Base-by-base conservation (phyloP, 2,797 vertebrate species). In the Gadopsis bispinosus region DNA sequence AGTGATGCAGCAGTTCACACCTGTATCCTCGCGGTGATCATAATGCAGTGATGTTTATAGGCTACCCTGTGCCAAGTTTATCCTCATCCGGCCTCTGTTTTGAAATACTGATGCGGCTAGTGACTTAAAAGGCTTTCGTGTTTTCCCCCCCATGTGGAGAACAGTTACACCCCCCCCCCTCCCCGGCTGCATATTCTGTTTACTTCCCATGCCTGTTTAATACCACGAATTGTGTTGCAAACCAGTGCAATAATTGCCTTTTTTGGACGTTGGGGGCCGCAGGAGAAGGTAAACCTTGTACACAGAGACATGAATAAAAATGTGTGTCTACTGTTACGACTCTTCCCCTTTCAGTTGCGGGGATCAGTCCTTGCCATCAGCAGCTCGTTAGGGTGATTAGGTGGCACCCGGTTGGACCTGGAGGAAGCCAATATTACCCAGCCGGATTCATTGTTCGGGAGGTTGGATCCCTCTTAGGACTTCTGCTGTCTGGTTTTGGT, bases 71-170 rank as follows among this genome's bases (percentile, higher is more conserved):
- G 5, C 41, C n/a, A 45, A 22, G 29, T 39, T 66, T 37, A 31
- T 55, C 35, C 31, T 76, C 16, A 71, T 33, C 13, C 1, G 62
- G 41, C 66, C 17, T 66, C 56, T 50, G 53, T 75, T 85, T 73
- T 77, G 20, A 80, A 79, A 73, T 55, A 39, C 31, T 54, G 67
- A 54, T 54, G 31, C 69, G 73, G 61, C 74, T 69, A 70, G 78
- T 84, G 65, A 77, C 67, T 81, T 77, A 45, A 85, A 88, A 85
- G 53, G 66, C 69, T 72, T 79, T 77, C 5, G 19, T 50, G 26
- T 84, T 79, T 73, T 78, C 66, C 0, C 4, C 4, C 51, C 56
- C 79, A 79, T 80, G 59, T 51, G 63, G 70, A 67, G 54, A 81
- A 41, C 70, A 69, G 66, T 84, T 55, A 53, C 60, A 71, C 26